Base-by-base conservation (phyloP, 1,140 invertebrate species). In the Hyphantria cunea region DNA sequence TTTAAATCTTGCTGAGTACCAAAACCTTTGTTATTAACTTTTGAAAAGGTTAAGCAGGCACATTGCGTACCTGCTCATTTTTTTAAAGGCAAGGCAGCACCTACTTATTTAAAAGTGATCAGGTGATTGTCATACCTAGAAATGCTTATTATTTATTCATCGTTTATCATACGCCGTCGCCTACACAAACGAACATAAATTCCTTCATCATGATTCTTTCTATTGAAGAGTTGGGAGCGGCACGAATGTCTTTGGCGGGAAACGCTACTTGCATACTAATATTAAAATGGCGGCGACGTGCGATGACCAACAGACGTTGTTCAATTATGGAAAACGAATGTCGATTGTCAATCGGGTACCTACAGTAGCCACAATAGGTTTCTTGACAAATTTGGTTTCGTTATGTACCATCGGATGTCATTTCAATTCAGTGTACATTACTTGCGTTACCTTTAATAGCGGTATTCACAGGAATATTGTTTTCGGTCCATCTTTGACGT, bases 141-240 rank as follows among this genome's bases (percentile, higher is more conserved):
- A 84, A 65, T 48, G 66, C 70, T 67, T 66, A 77, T 86, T 80
- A 80, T 70, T 80, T 82, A 87, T 85, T 85, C 84, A 84, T 79
- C 72, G 80, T 83, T 81, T 82, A 83, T 85, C 74, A 82, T 82
- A 80, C 64, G 45, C 50, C 63, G 54, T 71, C 59, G 71, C 67
- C 58, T 72, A 73, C 64, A 72, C 74, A 73, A 71, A 66, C 76
- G 80, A 78, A 82, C 84, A 85, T 80, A 80, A 84, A 86, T 86
- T 86, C 84, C 82, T 78, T 80, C 67, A 77, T 71, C 75, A 82
- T 87, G 82, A 89, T 87, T 87, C 82, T 80, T 84, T 87, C 84
- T 79, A 83, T 88, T 78, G 78, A 82, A 68, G 53, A 66, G 75
- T 71, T 83, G 80, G 84, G 74, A 74, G 82, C 80, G 78, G 78